Conservation (phyloP, 53 echinoderm and acorn worm genomes). For the Temnopleurus reevesii region DNA sequence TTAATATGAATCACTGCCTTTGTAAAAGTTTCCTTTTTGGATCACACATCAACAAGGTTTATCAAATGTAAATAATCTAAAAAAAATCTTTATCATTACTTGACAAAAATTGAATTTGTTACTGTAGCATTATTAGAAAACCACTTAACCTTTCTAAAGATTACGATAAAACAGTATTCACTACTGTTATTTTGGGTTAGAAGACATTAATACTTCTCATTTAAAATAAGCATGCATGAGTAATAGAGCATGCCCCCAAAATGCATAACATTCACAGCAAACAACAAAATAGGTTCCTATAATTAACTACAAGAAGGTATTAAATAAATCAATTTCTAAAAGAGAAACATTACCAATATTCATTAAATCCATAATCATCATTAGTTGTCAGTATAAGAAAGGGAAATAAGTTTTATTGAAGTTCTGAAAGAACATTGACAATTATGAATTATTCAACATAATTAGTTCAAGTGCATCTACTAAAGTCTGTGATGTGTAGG, state of each 20-base stretch:
- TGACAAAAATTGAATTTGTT: not conserved
- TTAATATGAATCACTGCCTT: not conserved
- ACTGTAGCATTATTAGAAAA: not conserved
- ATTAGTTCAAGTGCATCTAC: slow-evolving; percentile 26
- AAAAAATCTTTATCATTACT: no score
- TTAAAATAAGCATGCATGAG: slow-evolving; percentile 1
- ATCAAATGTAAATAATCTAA: no score
- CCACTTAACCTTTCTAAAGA: not conserved
- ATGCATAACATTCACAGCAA: slow-evolving; percentile 9
- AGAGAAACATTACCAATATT: not conserved
- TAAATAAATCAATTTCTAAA: not conserved
- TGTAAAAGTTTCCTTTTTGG: not conserved
- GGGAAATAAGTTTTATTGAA: not conserved
- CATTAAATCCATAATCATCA: not conserved
- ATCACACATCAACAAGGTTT: not conserved
- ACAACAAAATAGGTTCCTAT: not conserved
- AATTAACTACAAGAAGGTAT: not conserved
- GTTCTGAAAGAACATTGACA: not conserved
- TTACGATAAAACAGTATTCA: not conserved
- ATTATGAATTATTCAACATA: no score
- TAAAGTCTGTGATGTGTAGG: not conserved
- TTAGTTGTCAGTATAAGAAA: not conserved
- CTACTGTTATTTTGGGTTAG: not conserved
- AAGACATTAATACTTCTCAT: not conserved
- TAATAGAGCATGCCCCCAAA: not conserved